A percentile compares a stretch with the other conserved stretches of the same genome.
These are phyloP conservation scores for Neoarius graeffei DNA, from an alignment of 2,113 vertebrate species.

Conservation along the genomic window DNA sequence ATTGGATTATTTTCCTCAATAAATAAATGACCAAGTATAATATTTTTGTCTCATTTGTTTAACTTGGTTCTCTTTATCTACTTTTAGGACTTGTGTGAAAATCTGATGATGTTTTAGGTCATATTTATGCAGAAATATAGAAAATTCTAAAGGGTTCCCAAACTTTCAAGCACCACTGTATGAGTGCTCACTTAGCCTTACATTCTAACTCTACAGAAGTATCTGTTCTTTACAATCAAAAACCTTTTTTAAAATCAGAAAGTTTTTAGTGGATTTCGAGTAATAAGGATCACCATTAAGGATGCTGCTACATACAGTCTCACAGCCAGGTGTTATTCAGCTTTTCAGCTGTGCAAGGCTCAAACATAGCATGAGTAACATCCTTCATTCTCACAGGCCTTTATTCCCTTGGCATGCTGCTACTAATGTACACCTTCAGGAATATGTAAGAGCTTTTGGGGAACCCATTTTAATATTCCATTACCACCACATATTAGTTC, in stretches of 20 bases:
- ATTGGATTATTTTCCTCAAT: no score
- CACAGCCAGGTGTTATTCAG: not conserved
- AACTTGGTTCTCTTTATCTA: no score
- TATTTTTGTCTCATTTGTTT: no score
- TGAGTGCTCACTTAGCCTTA: not conserved
- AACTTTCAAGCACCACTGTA: no score
- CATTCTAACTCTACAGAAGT: not conserved
- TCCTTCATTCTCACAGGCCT: slow-evolving; percentile 26
- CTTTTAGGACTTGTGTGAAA: no score
- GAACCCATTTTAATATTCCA: slow-evolving; percentile 40
- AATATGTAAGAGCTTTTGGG: slow-evolving; percentile 23
- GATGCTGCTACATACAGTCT: not conserved
- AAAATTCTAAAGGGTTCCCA: no score
- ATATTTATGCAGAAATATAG: no score
- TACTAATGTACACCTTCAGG: slow-evolving; percentile 41
- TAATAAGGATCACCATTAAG: not conserved
- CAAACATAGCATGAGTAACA: not conserved
- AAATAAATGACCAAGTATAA: no score
- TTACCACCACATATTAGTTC: slow-evolving; percentile 7
- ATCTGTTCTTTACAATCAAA: not conserved
- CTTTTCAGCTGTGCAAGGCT: not conserved
- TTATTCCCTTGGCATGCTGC: slow-evolving; percentile 40
- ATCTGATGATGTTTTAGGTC: no score
- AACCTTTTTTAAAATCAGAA: not conserved
- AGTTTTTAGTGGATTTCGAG: not conserved